Evolutionary conservation across 2,888 invertebrate genomes (phyloP).

Genomic region (Timandra comae): DNA sequence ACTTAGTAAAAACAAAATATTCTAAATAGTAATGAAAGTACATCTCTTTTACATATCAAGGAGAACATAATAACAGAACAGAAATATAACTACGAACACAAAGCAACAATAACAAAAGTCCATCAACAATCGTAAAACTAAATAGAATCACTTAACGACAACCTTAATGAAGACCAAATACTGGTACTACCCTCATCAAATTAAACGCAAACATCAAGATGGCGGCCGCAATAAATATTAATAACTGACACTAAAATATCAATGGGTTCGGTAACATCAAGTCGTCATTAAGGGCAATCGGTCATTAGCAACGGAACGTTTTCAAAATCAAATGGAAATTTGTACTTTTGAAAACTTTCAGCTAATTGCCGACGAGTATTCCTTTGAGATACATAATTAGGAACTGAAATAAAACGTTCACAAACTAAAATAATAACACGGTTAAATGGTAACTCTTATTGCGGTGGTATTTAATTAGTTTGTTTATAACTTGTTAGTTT

Average conservation of each 20-base stretch:
- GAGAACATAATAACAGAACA: too few species aligned
- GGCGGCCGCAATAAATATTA: constrained; percentile 45
- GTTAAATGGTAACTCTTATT: too few species aligned
- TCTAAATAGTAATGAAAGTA: too few species aligned
- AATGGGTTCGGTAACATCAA: constrained; percentile 45
- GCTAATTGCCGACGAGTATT: constrained; percentile 26
- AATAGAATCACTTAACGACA: constrained; percentile 14
- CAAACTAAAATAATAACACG: constrained; percentile 16
- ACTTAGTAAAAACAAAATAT: too few species aligned
- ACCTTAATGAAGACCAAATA: constrained; percentile 13
- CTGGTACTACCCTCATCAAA: constrained; percentile 22
- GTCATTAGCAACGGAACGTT: constrained; percentile 63
- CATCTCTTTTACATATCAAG: too few species aligned
- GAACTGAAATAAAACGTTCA: constrained; percentile 29
- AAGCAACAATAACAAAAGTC: too few species aligned
- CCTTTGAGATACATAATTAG: constrained; percentile 38
- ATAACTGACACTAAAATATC: constrained; percentile 46
- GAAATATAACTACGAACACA: too few species aligned
- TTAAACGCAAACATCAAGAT: constrained; percentile 28
- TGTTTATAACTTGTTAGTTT: too few species aligned
- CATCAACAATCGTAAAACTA: constrained; percentile 13
- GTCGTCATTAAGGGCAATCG: constrained; percentile 49
- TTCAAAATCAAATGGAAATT: constrained; percentile 51
- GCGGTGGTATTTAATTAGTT: too few species aligned
- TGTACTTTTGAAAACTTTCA: constrained; percentile 25